These are phyloP conservation scores for Dicerorhinus sumatrensis DNA, from an alignment of 2,113 vertebrate species.

Conservation along the genomic window DNA sequence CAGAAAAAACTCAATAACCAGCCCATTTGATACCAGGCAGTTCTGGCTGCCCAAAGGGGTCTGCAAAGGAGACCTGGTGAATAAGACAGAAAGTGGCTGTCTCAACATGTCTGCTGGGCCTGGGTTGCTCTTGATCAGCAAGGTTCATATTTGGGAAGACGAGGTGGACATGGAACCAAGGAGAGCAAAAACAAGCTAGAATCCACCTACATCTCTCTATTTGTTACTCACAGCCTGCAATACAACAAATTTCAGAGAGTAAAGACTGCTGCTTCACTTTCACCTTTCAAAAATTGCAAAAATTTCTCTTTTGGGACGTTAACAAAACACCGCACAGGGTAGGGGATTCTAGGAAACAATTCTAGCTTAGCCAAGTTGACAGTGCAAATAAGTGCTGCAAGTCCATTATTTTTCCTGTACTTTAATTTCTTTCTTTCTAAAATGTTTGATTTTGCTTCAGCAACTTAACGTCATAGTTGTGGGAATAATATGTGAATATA, in stretches of 20 bases:
- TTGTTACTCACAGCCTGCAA: not conserved
- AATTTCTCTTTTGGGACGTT: not conserved
- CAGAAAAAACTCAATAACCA: not conserved
- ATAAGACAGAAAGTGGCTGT: not conserved
- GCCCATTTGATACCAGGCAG: not conserved
- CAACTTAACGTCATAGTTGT: not conserved
- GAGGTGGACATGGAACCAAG: accelerated
- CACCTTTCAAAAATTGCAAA: not conserved
- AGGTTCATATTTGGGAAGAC: not conserved
- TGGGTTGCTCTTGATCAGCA: not conserved
- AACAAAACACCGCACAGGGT: accelerated
- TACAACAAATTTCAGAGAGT: not conserved
- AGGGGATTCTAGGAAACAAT: not conserved
- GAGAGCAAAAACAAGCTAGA: not conserved
- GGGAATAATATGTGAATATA: not conserved
- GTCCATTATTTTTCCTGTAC: not conserved
- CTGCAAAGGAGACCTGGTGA: not conserved
- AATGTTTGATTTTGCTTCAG: not conserved
- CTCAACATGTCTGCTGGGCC: not conserved
- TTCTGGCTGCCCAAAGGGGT: not conserved
- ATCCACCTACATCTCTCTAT: not conserved
- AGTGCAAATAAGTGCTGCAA: not conserved
- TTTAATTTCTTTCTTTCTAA: not conserved
- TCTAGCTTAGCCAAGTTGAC: not conserved
- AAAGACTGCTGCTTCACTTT: not conserved